A percentile compares a stretch with the other conserved stretches of the same genome.
Evolutionary conservation across 1,140 invertebrate species (phyloP).

Genomic region (Oreohelix idahoensis): DNA sequence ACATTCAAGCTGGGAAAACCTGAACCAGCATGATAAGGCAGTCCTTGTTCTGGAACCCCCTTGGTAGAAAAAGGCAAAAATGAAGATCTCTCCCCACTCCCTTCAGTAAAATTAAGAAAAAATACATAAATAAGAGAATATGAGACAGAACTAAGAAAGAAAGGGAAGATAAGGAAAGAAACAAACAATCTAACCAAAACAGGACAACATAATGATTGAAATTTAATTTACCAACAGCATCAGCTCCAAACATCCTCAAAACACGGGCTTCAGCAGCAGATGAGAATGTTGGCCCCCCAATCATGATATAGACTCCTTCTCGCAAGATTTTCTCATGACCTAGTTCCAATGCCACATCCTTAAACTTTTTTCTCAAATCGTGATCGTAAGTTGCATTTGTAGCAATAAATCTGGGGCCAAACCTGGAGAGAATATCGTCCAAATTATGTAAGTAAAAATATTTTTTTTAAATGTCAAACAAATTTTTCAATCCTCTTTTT

Average conservation of each 20-base stretch:
- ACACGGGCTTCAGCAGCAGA: slow-evolving; percentile 92
- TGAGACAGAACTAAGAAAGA: no score
- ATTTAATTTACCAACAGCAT: slow-evolving; percentile 85
- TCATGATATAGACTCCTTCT: slow-evolving; percentile 91
- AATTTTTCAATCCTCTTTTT: not conserved
- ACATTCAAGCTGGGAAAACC: no score
- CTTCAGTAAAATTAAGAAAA: no score
- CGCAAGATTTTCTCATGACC: slow-evolving; percentile 81
- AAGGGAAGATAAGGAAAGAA: no score
- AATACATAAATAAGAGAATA: no score
- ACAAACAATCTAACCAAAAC: no score
- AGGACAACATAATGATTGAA: no score
- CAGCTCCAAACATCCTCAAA: slow-evolving; percentile 89
- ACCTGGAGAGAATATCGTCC: slow-evolving; percentile 75
- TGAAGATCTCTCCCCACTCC: no score
- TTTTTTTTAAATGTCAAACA: not conserved
- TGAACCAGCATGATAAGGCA: no score
- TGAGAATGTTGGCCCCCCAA: slow-evolving; percentile 94
- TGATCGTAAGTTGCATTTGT: slow-evolving; percentile 90
- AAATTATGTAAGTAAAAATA: no score
- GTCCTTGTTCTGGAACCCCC: no score
- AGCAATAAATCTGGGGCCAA: slow-evolving; percentile 91
- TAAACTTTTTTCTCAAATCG: slow-evolving; percentile 81
- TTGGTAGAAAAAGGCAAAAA: no score
- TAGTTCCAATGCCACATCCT: slow-evolving; percentile 81